phyloP scores from a whole-genome alignment of 2,797 vertebrate species.

The Notoglanidium macrostoma region DNA sequence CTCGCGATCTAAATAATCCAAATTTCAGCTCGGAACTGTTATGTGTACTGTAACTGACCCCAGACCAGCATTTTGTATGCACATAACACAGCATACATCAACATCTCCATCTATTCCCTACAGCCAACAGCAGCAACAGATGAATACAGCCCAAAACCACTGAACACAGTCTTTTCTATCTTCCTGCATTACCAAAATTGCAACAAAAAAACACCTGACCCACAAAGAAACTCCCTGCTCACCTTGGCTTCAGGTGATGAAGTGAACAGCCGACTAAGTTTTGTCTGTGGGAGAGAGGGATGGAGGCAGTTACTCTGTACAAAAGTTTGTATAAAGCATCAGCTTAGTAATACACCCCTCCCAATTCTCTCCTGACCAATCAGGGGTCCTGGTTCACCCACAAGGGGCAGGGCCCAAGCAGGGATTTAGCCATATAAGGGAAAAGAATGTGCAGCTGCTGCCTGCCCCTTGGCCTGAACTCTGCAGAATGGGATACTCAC shows the following conservation, averaged over 20 bases:
- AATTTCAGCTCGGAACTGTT: neutral
- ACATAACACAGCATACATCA: slow-evolving; percentile 34
- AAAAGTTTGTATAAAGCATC: slow-evolving; percentile 79
- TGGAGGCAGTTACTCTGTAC: slow-evolving; percentile 63
- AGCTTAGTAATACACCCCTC: slow-evolving; percentile 62
- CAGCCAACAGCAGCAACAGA: neutral
- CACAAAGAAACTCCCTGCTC: slow-evolving; percentile 59
- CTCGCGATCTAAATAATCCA: neutral
- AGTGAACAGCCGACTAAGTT: slow-evolving; percentile 59
- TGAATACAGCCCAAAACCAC: neutral
- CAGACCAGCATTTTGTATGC: slow-evolving; percentile 12
- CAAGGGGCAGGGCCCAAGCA: slow-evolving; percentile 73
- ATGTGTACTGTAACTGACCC: slow-evolving; percentile 11
- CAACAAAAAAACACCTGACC: neutral
- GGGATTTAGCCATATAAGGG: slow-evolving; percentile 85
- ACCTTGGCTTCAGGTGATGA: slow-evolving; percentile 73
- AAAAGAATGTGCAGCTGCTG: slow-evolving; percentile 78
- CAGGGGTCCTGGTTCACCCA: slow-evolving; percentile 50
- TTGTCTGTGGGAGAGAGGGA: slow-evolving; percentile 68
- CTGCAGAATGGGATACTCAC: slow-evolving; percentile 67
- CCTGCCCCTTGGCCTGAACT: slow-evolving; percentile 33
- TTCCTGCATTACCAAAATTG: neutral
- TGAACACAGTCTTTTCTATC: neutral
- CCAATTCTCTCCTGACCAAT: slow-evolving; percentile 70
- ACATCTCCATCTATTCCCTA: slow-evolving; percentile 40